Evolutionary conservation across 1,140 invertebrate species (phyloP), one percentile per base, ranked within the genome.

Genomic region (Drosophila auraria): DNA sequence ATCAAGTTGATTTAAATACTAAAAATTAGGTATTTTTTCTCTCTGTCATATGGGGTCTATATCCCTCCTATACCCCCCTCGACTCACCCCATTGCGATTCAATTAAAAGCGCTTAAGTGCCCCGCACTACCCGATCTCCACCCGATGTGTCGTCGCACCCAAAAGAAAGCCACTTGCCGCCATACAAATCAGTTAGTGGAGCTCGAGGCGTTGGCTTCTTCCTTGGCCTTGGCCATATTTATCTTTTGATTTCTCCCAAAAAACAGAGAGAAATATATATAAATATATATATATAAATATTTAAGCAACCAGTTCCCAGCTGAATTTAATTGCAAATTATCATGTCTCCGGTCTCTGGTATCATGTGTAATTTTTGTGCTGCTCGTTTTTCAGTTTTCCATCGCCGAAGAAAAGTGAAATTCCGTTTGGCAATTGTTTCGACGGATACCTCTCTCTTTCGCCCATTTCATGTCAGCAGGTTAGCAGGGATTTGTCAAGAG

Each of bases 291-390:
- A 25, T 50, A 75, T 44, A 78, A 57, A 77, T 77, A 77, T 77
- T 77, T 77, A 44, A 77, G 70, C 68, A 83, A 83, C 81, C 54
- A 49, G 79, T 82, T 82, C 60, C 73, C 64, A 82, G 57, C 36
- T 42, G 51, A 83, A 83, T 83, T 87, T 86, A 80, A 80, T 83
- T 80, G 83, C 83, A 80, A 86, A 86, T 83, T 80, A 83, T 83
- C 61, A 82, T 83, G 57, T 77, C 76, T 56, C 33, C 8, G 8
- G 30, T 27, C 27, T 36, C 38, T 72, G 59, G 71, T 42, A 83
- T 80, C 64, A 69, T 78, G 64, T 77, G 71, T 73, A 56, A 58
- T 73, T 81, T 76, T 59, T 73, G 38, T 53, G 66, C 44, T 76
- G 61, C 40, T 47, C 54, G 38, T 54, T 56, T 53, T 45, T 51